Evolutionary conservation across 1,140 invertebrate genomes (phyloP), one percentile per base, ranked within the genome.

Genomic region (Drosophila saltans): DNA sequence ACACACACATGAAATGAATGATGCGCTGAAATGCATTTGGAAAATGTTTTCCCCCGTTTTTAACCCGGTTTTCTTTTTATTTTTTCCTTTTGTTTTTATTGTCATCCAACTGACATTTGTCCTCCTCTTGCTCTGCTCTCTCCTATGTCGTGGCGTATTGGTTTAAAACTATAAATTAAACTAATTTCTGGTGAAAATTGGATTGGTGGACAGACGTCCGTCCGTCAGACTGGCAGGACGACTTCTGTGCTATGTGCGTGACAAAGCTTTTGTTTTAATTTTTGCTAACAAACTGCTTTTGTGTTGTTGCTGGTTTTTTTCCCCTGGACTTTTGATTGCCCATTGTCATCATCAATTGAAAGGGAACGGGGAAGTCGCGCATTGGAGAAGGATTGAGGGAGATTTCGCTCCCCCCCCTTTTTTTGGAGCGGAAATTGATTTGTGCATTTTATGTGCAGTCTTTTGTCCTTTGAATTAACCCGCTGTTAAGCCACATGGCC

Each of bases 111-210:
- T 66, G 80, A 75, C 80, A 88, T 67, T 52, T 64, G 68, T 52
- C 78, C 89, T 67, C 43, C 58, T 60, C 63, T 52, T 58, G 43
- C 61, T 76, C 72, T 66, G 60, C 39, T 48, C 40, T 24, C 48
- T 33, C 8, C 36, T 45, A 48, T 55, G 16, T 33, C 16, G 41
- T 61, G 24, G 41, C 16, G 41, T 61, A 62, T 39, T 64, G 56
- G 60, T 58, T 72, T 45, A 60, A 16, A 57, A 69, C 65, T 66
- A 72, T 43, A 72, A 76, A 84, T 89, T 84, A 77, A 84, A 89
- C 84, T 89, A 84, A 89, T 89, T 84, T 89, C 36, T 24, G 48
- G 40, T 52, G 76, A 72, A 86, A 77, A 78, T 83, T 88, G 78
- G 60, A 59, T 82, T 56, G 45, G 64, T 16, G 62, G 45, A 52